Conservation (phyloP, 2,888 invertebrate species). For the Chrysotoxum bicinctum region DNA sequence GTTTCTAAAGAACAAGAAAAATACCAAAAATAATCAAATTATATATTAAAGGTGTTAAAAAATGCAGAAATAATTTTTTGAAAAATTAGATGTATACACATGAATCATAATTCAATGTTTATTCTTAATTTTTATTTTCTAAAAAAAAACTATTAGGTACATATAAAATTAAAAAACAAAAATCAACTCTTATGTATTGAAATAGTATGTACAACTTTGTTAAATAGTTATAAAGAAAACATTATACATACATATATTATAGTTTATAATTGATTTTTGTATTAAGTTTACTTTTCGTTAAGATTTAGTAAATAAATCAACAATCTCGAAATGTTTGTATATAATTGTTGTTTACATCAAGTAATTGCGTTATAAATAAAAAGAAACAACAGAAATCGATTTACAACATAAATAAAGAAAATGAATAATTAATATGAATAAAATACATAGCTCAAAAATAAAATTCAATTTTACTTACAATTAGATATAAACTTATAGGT, state of each 20-base stretch:
- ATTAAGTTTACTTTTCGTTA: slow-evolving; percentile 7
- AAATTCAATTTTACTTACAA: slow-evolving; percentile 60
- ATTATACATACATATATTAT: neutral
- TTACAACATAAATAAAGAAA: slow-evolving; percentile 29
- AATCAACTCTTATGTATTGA: slow-evolving; percentile 62
- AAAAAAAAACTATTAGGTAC: slow-evolving; percentile 1
- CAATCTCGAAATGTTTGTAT: slow-evolving; percentile 47
- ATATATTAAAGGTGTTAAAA: neutral
- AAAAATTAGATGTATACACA: slow-evolving; percentile 4
- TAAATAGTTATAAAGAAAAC: slow-evolving; percentile 62
- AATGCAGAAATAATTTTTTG: slow-evolving; percentile 1
- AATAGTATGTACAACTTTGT: slow-evolving; percentile 63
- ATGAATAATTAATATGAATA: slow-evolving; percentile 7
- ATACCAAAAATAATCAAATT: slow-evolving; percentile 18
- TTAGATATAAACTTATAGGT: slow-evolving; percentile 53
- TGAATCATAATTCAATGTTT: slow-evolving; percentile 17
- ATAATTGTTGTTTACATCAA: slow-evolving; percentile 56
- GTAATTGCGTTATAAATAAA: slow-evolving; percentile 45
- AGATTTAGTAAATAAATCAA: slow-evolving; percentile 31
- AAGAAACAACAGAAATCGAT: slow-evolving; percentile 48
- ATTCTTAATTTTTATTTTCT: slow-evolving; percentile 32
- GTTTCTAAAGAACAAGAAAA: slow-evolving; percentile 1
- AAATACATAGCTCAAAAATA: slow-evolving; percentile 44
- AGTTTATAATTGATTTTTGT: neutral
- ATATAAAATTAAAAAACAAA: slow-evolving; percentile 6